These are phyloP conservation scores for Baronia brevicornis DNA, from an alignment of 2,888 invertebrate species.

Conservation along the genomic window DNA sequence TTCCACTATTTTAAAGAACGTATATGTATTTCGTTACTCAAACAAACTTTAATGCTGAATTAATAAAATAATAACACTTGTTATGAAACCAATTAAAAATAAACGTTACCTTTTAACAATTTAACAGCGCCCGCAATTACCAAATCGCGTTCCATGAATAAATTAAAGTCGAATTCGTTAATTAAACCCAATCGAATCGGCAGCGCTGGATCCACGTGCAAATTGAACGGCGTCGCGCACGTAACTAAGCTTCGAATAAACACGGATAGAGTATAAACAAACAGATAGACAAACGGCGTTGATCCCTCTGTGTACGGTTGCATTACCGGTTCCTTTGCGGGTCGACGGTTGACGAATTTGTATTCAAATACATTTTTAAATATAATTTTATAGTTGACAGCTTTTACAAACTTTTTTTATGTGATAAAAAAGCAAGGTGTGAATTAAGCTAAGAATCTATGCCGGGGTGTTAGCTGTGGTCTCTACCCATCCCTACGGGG, in stretches of 20 bases:
- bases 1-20: too few relatives aligned
- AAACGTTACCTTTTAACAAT: constrained; percentile 10
- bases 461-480: too few relatives aligned
- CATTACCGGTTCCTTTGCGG: constrained; percentile 15
- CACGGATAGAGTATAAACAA: constrained; percentile 30
- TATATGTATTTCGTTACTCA: too few relatives aligned
- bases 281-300: constrained; percentile 37
- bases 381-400: too few relatives aligned
- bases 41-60: too few relatives aligned
- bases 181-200: constrained; percentile 17
- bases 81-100: constrained; percentile 13
- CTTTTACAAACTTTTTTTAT: too few relatives aligned
- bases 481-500: too few relatives aligned
- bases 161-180: constrained; percentile 13
- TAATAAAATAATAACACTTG: too few relatives aligned
- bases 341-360: constrained; percentile 17
- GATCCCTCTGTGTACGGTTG: constrained; percentile 35
- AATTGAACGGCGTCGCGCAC: constrained; percentile 18
- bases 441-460: too few relatives aligned
- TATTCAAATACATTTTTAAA: too few relatives aligned
- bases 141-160: constrained; percentile 11
- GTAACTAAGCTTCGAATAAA: constrained; percentile 37
- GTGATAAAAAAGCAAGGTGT: too few relatives aligned
- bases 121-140: constrained; percentile 6
- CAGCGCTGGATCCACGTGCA: constrained; percentile 12